Conservation (phyloP, 2,888 invertebrate genomes). For the Tyria jacobaeae region DNA sequence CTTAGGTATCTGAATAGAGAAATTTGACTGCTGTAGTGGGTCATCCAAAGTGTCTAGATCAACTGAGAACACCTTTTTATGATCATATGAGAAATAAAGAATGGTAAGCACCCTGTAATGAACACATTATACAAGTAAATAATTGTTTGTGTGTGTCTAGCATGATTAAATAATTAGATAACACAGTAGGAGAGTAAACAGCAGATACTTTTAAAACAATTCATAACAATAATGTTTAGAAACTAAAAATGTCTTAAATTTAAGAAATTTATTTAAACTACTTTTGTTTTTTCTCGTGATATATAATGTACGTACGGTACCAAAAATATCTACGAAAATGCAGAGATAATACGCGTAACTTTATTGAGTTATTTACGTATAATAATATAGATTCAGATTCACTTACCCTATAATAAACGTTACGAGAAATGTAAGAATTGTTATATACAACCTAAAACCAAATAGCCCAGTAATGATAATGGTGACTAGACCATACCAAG, state of each 20-base stretch:
- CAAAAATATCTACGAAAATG: background rate
- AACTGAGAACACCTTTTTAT: conserved; percentile 71
- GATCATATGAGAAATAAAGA: conserved; percentile 75
- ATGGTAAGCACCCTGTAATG: conserved; percentile 72
- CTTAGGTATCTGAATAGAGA: conserved; percentile 75
- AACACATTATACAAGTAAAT: background rate
- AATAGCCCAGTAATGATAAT: conserved; percentile 75
- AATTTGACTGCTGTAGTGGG: conserved; percentile 78
- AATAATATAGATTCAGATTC: conserved; percentile 35
- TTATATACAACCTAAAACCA: conserved; percentile 76
- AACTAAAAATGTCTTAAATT: background rate
- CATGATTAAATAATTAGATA: too few relatives aligned
- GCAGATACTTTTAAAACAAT: too few relatives aligned
- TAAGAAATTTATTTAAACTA: background rate
- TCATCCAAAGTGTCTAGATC: conserved; percentile 80
- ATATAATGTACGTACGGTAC: background rate
- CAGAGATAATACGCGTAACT: conserved; percentile 11
- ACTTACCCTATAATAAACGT: conserved; percentile 81
- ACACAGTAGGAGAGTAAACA: background rate
- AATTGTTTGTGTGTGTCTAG: background rate
- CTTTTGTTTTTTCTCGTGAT: background rate
- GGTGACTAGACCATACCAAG: conserved; percentile 78
- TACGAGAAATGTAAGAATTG: conserved; percentile 70
- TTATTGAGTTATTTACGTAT: conserved; percentile 24
- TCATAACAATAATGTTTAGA: too few relatives aligned